Conservation (phyloP, 2,888 invertebrate species). For the Serrognathus titanus region DNA sequence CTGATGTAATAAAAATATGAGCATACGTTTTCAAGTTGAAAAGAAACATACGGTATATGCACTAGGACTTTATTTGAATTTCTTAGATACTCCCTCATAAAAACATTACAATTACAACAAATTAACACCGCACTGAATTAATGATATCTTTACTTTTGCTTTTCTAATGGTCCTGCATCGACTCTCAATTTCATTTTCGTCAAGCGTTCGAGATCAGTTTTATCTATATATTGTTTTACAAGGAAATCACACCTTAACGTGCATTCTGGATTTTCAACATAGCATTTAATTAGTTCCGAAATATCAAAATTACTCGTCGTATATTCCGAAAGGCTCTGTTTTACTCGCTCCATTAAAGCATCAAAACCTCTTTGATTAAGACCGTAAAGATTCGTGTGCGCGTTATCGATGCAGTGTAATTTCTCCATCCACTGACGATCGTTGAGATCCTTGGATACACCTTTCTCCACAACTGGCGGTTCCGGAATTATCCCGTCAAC, state of each 20-base stretch:
- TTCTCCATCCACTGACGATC: constrained; percentile 41
- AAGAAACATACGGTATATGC: no score
- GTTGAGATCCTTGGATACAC: constrained; percentile 8
- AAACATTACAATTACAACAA: no score
- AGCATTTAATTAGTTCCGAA: constrained; percentile 17
- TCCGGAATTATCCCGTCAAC: constrained; percentile 27
- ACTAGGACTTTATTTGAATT: no score
- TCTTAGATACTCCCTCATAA: no score
- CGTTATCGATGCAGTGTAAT: constrained; percentile 52
- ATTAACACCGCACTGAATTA: no score
- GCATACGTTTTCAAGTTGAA: no score
- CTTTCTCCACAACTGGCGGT: constrained; percentile 8
- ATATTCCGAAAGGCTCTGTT: no score
- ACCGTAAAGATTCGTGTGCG: constrained; percentile 52
- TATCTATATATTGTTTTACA: constrained; percentile 36
- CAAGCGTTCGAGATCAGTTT: constrained; percentile 34
- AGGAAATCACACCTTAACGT: constrained; percentile 33
- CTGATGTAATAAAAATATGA: no score
- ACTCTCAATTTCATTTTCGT: constrained; percentile 32
- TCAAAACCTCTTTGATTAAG: constrained; percentile 35
- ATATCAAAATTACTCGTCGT: no score
- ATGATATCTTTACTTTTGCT: constrained; percentile 3
- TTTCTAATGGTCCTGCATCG: constrained; percentile 9
- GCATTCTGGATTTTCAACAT: constrained; percentile 26
- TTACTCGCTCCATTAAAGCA: no score